phyloP scores from a whole-genome alignment of 2,797 vertebrate species.

The Ptychadena robeensis region DNA sequence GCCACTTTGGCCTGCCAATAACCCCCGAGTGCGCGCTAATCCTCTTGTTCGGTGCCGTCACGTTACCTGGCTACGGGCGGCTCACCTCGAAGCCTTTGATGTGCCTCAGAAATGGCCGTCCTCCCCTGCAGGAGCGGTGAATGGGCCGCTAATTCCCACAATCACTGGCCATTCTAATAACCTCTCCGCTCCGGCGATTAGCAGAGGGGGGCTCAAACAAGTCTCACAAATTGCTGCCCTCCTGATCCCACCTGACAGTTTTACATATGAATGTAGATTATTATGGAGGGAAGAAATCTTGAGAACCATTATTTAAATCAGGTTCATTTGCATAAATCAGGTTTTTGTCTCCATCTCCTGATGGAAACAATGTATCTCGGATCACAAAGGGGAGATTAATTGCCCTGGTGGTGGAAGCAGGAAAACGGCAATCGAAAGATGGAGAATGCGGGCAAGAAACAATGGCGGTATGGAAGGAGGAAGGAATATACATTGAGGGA shows the following conservation, averaged over 20 bases:
- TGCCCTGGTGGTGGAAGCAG: neutral
- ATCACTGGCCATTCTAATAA: neutral
- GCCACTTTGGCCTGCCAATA: too few species aligned
- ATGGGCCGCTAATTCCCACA: neutral
- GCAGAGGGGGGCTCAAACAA: neutral
- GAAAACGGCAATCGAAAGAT: neutral
- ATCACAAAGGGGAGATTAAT: neutral
- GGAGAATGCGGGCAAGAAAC: too few species aligned
- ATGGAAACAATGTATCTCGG: neutral
- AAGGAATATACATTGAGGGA: too few species aligned
- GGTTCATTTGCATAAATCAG: neutral
- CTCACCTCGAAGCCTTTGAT: neutral
- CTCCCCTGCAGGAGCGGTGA: neutral
- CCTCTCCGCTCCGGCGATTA: neutral
- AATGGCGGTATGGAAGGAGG: too few species aligned
- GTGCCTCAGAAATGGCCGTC: neutral
- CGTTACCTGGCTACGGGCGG: neutral
- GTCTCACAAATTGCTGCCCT: neutral
- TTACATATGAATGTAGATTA: constrained; percentile 7
- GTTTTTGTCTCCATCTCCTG: constrained; percentile 1
- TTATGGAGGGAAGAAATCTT: neutral
- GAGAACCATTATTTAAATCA: neutral
- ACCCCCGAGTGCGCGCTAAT: neutral
- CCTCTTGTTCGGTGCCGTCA: neutral
- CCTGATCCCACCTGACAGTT: neutral